Evolutionary conservation across 1,140 invertebrate genomes (phyloP).

Genomic region (Neoseiulus cucumeris): DNA sequence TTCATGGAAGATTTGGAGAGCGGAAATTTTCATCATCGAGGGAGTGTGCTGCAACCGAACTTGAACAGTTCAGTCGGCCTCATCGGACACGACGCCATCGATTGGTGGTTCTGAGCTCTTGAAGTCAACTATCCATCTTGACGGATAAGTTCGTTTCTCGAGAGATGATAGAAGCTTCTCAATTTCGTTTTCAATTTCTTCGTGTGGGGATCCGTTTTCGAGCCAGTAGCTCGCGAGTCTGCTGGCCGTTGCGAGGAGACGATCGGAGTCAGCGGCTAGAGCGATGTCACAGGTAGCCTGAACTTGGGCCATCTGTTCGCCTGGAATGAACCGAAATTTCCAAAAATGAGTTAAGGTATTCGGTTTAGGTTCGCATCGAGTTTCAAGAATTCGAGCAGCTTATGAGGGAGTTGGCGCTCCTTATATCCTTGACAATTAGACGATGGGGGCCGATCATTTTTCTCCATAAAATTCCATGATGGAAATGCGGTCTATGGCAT

Average conservation of each 20-base stretch:
- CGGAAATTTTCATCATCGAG: too few relatives aligned
- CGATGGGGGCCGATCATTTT: not conserved
- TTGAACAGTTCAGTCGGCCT: too few relatives aligned
- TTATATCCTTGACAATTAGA: not conserved
- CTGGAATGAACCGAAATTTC: not conserved
- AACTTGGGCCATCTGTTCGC: not conserved
- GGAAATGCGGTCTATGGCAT: too few relatives aligned
- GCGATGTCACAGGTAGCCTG: not conserved
- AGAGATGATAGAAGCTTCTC: not conserved
- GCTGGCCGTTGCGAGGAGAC: not conserved
- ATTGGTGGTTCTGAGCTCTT: not conserved
- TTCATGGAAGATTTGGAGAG: too few relatives aligned
- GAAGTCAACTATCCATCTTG: not conserved
- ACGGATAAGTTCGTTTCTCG: not conserved
- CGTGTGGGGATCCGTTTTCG: not conserved
- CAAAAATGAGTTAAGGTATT: not conserved
- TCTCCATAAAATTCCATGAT: not conserved
- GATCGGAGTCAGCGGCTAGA: not conserved
- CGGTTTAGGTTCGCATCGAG: not conserved
- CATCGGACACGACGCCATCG: not conserved
- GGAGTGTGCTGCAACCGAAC: too few relatives aligned
- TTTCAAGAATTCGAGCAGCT: not conserved
- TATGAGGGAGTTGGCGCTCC: not conserved
- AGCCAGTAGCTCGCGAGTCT: not conserved
- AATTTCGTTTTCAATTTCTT: conserved; percentile 3